Evolutionary conservation across 2,888 invertebrate species (phyloP).

Genomic region (Exocentrus adspersus): DNA sequence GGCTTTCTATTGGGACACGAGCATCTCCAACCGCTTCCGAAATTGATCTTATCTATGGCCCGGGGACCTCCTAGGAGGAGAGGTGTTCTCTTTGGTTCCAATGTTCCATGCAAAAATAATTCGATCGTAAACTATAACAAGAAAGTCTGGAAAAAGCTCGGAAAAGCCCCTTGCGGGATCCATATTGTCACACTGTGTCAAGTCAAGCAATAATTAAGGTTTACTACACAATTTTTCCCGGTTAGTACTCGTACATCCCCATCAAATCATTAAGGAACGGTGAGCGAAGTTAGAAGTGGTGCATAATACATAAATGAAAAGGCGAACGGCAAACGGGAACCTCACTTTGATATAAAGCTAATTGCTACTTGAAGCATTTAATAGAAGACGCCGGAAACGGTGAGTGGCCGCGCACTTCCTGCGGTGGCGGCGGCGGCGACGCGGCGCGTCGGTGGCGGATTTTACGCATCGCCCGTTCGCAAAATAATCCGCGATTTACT

Average conservation of each 20-base stretch:
- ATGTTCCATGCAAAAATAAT: too few relatives aligned
- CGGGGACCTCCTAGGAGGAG: constrained; percentile 20
- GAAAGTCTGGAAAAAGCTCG: too few relatives aligned
- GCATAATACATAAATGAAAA: constrained; percentile 46
- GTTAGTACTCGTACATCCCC: not conserved
- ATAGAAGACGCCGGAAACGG: constrained; percentile 59
- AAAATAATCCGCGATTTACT: constrained; percentile 41
- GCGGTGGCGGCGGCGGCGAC: constrained; percentile 42
- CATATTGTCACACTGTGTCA: too few relatives aligned
- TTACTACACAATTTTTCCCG: too few relatives aligned
- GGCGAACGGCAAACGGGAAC: constrained; percentile 50
- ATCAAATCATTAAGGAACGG: constrained; percentile 15
- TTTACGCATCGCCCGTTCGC: constrained; percentile 49
- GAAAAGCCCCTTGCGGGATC: too few relatives aligned
- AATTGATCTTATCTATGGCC: constrained; percentile 38
- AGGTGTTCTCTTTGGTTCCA: too few relatives aligned
- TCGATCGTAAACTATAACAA: too few relatives aligned
- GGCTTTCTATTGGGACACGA: constrained; percentile 49
- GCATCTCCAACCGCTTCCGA: constrained; percentile 43
- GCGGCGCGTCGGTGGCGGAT: constrained; percentile 43
- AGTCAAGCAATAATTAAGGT: too few relatives aligned
- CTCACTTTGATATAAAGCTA: constrained; percentile 62
- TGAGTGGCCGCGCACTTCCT: constrained; percentile 50
- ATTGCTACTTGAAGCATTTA: constrained; percentile 63
- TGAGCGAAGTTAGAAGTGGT: constrained; percentile 22